Conservation (phyloP, 2,888 invertebrate species). For the Osedax frankpressi region DNA sequence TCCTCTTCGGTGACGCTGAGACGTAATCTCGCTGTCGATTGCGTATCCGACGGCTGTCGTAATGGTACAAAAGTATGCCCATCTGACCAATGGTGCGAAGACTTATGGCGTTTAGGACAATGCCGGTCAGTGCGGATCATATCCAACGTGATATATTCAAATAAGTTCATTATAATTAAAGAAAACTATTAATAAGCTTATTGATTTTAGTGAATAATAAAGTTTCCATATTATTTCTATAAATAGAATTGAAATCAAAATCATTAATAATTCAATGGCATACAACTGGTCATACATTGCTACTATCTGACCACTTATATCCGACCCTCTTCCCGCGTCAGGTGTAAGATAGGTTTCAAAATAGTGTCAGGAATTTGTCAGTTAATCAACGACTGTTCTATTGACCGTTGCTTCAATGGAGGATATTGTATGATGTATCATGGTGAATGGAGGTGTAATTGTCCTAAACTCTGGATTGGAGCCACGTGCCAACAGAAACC, state of each 20-base stretch:
- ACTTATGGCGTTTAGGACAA: not conserved
- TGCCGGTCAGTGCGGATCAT: slow-evolving; percentile 6
- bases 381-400: slow-evolving; percentile 21
- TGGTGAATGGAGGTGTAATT: slow-evolving; percentile 59
- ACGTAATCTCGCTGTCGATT: not conserved
- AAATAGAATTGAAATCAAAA: too few relatives aligned
- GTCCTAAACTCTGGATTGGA: slow-evolving; percentile 86
- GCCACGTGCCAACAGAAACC: slow-evolving; percentile 36
- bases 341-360: not conserved
- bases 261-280: too few relatives aligned
- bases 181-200: too few relatives aligned
- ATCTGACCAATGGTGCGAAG: not conserved
- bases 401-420: slow-evolving; percentile 23
- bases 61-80: not conserved
- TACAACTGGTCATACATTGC: too few relatives aligned
- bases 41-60: not conserved
- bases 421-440: slow-evolving; percentile 21
- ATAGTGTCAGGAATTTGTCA: not conserved
- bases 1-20: not conserved
- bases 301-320: too few relatives aligned
- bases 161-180: too few relatives aligned
- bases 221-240: too few relatives aligned
- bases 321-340: too few relatives aligned
- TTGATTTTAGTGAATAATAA: too few relatives aligned
- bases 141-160: too few relatives aligned